Evolutionary conservation across 37 sponge, comb jelly and placozoan species (phyloP).

Genomic region (Theonella swinhoei): DNA sequence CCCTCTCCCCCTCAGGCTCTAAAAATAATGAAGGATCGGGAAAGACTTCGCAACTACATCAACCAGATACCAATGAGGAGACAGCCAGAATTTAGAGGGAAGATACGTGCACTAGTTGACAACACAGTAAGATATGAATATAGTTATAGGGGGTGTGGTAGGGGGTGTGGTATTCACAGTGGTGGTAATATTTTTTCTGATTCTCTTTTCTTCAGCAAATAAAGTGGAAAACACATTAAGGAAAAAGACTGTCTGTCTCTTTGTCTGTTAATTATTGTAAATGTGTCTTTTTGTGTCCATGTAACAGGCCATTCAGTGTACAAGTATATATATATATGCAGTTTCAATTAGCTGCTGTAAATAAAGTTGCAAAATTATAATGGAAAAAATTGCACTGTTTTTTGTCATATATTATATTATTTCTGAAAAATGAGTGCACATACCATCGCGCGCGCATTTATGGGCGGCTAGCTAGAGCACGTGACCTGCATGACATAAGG

Average conservation of each 20-base stretch:
- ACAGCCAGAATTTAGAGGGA: constrained; percentile 22
- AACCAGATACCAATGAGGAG: constrained; percentile 16
- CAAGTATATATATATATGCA: too few relatives aligned
- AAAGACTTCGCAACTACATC: constrained; percentile 36
- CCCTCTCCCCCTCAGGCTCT: constrained; percentile 1
- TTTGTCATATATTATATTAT: too few relatives aligned
- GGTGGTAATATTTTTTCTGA: not conserved
- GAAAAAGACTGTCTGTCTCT: not conserved
- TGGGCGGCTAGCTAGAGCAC: too few relatives aligned
- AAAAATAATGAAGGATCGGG: constrained; percentile 21
- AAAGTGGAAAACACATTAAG: constrained; percentile 28
- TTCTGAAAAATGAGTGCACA: too few relatives aligned
- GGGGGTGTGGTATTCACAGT: not conserved
- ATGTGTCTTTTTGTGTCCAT: not conserved
- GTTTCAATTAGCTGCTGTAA: too few relatives aligned
- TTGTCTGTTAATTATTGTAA: not conserved
- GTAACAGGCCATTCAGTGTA: too few relatives aligned
- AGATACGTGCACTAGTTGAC: constrained; percentile 16
- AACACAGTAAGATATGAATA: constrained; percentile 16
- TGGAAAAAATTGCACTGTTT: too few relatives aligned
- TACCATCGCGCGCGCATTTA: too few relatives aligned
- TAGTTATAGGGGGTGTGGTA: not conserved
- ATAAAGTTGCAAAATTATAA: too few relatives aligned
- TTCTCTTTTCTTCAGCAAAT: constrained; percentile 34
- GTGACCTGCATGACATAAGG: too few relatives aligned